These are phyloP conservation scores for Silurus lanzhouensis DNA, from an alignment of 2,797 vertebrate genomes.

Conservation along the genomic window DNA sequence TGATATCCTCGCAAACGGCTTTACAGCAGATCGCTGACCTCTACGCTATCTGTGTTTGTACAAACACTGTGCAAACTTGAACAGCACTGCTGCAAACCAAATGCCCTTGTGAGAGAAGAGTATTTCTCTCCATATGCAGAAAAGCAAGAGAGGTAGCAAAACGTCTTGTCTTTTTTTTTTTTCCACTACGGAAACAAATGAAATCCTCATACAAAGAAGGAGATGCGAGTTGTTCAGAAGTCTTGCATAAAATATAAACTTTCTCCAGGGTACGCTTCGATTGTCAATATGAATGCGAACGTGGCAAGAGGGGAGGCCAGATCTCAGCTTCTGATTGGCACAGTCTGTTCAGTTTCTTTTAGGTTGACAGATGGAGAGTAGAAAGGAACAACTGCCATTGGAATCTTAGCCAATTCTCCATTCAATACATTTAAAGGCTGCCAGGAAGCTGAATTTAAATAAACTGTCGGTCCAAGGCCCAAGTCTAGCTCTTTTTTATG, in stretches of 20 bases:
- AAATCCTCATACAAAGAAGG: slow-evolving; percentile 65
- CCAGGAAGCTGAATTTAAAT: slow-evolving; percentile 54
- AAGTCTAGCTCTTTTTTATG: slow-evolving; percentile 32
- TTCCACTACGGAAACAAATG: slow-evolving; percentile 66
- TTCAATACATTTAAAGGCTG: slow-evolving; percentile 52
- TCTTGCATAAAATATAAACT: slow-evolving; percentile 66
- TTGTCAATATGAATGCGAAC: slow-evolving; percentile 66
- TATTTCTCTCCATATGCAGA: background rate
- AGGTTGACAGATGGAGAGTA: slow-evolving; percentile 56
- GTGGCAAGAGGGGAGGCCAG: slow-evolving; percentile 56
- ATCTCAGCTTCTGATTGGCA: slow-evolving; percentile 59
- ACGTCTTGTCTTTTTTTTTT: slow-evolving; percentile 53
- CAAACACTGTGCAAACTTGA: slow-evolving; percentile 29
- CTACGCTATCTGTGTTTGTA: slow-evolving; percentile 30
- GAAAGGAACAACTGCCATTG: slow-evolving; percentile 54
- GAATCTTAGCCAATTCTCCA: slow-evolving; percentile 58
- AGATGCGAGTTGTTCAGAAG: slow-evolving; percentile 64
- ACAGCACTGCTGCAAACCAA: background rate
- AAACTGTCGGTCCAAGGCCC: slow-evolving; percentile 21
- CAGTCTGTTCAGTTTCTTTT: slow-evolving; percentile 57
- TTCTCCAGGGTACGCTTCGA: slow-evolving; percentile 55
- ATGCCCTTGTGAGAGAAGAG: background rate
- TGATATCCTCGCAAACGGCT: background rate
- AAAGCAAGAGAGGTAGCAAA: background rate
- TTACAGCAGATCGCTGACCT: slow-evolving; percentile 21